Evolutionary conservation across 2,888 invertebrate species (phyloP), one percentile per base, ranked within the genome.

Genomic region (Yponomeuta plumbellus): DNA sequence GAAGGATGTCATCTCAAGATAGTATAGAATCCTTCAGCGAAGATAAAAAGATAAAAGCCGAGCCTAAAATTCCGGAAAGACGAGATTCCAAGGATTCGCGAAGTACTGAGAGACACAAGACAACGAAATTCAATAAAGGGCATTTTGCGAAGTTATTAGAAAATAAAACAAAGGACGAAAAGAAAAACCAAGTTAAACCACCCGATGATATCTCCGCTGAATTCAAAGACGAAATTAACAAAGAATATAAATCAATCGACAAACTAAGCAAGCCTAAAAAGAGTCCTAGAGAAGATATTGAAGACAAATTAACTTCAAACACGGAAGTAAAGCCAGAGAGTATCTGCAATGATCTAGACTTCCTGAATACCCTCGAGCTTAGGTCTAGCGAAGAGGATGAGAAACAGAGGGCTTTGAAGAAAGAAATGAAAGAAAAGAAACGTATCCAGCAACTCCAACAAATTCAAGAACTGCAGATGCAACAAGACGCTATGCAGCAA

Each of bases 1-100:
- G 97, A 65, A 92, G 96, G 68, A 93, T 96, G 76, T 96, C 96
- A 70, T 95, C 95, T 1, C 96, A 96, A 79, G 96, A 96, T 68
- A 93, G 92, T 75, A 73, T 90, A 65, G 93, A 93, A 71, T 85
- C 85, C 66, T 79, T 92, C 2, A 86, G 90, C 66, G 94, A 95
- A 69, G 93, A 93, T 17, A 95, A 95, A 75, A 93, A 94, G 70
- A 87, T 92, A 71, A 94, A 93, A 81, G 88, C 92, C 67, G 92
- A 88, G 56, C 78, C 83, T 13, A 93, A 93, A 76, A 73, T 86
- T 64, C 77, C 85, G 3, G 94, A 94, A 78, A 87, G 95, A 68
- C 88, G 95, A 67, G 95, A 96, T 77, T 95, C 95, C 61, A 95
- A 95, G 86, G 96, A 96, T 74, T 82, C 86, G 0, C 90, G 86